These are phyloP conservation scores for Tupaia tana DNA, from an alignment of 2,113 vertebrate genomes.

Conservation along the genomic window DNA sequence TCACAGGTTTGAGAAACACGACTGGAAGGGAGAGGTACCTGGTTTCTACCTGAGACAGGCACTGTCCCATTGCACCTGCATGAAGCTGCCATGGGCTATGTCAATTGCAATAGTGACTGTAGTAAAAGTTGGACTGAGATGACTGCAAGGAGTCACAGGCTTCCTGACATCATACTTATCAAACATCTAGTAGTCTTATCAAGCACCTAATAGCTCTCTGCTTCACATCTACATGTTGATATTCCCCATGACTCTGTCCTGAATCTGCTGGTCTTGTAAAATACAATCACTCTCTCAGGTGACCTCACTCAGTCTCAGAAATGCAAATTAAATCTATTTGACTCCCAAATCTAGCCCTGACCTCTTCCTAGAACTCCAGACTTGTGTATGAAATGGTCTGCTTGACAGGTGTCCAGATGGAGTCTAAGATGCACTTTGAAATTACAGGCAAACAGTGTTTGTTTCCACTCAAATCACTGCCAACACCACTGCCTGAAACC, in stretches of 20 bases:
- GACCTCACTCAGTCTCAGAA: not conserved
- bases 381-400: not conserved
- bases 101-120: not conserved
- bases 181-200: not conserved
- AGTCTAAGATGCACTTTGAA: not conserved
- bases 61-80: not conserved
- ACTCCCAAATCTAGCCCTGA: not conserved
- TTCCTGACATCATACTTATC: not conserved
- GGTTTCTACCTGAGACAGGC: not conserved
- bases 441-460: not conserved
- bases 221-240: not conserved
- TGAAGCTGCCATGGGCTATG: not conserved
- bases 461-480: not conserved
- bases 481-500: not conserved
- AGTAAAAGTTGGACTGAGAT: not conserved
- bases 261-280: not conserved
- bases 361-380: not conserved
- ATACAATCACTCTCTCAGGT: not conserved
- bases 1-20: not conserved
- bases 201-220: not conserved
- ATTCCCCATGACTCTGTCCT: not conserved
- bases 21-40: not conserved
- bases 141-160: not conserved
- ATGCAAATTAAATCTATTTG: constrained; percentile 13
- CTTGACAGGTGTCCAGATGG: not conserved